These are phyloP conservation scores for Pelmatolapia mariae DNA, from an alignment of 2,113 vertebrate genomes.

Conservation along the genomic window DNA sequence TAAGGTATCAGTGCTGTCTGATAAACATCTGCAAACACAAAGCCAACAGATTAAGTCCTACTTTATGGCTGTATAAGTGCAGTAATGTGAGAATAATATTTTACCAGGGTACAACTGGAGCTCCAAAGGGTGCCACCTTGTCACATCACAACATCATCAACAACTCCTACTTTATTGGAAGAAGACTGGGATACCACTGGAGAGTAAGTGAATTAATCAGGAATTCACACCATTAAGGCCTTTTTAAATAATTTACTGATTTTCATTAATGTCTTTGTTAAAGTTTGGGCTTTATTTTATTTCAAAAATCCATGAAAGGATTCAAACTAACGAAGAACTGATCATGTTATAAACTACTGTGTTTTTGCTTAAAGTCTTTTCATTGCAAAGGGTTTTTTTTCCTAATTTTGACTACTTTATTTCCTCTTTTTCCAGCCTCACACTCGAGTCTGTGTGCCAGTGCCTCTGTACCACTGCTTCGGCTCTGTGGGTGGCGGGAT, in stretches of 20 bases:
- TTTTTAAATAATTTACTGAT: background rate
- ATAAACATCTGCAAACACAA: background rate
- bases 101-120: conserved; percentile 87
- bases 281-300: background rate
- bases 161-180: conserved; percentile 76
- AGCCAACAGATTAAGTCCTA: background rate
- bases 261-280: background rate
- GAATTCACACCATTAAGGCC: background rate
- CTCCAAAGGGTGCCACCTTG: conserved; percentile 88
- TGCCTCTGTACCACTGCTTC: conserved; percentile 90
- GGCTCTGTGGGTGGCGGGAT: conserved; percentile 82
- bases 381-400: background rate
- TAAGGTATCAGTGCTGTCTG: background rate
- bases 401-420: background rate
- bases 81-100: background rate
- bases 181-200: conserved; percentile 64
- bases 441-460: conserved; percentile 64
- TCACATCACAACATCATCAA: conserved; percentile 92
- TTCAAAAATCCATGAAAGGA: background rate
- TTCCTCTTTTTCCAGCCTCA: conserved; percentile 50
- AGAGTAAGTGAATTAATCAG: background rate
- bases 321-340: background rate
- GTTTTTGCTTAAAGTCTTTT: background rate
- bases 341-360: background rate
- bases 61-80: background rate